Base-by-base conservation (phyloP, 2,797 vertebrate species). In the Crocodylus rhombifer region DNA sequence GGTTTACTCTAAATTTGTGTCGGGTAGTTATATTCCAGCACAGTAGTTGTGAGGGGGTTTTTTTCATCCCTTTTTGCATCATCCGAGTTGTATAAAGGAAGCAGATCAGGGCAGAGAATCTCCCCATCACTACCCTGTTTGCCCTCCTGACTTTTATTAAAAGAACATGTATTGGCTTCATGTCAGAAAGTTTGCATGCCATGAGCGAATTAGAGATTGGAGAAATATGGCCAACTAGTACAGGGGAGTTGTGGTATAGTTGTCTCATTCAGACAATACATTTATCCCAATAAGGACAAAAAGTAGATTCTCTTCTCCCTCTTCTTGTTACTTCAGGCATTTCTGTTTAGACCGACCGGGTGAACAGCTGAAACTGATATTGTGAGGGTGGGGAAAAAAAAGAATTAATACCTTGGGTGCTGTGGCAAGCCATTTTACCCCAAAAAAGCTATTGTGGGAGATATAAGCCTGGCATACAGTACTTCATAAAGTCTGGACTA, bases 381-480 rank as follows among this genome's bases (percentile, higher is more conserved):
- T 95, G 92, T 79, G 87, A 64, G 61, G 79, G 73, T 79, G 87
- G 67, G 61, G 78, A 73, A 85, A 75, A 86, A 89, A 90, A 86
- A 11, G 6, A 63, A 2, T 80, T 77, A 76, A 11, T 77, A n/a
- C 26, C 26, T 80, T 62, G 84, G 67, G 69, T 91, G 33, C 61
- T 51, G 1, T 23, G 65, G 14, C 51, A 83, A 77, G 3, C 65
- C 67, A 74, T 82, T 94, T 93, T 75, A 91, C 36, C 55, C 73
- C 85, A 94, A 91, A 65, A 21, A 75, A 73, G 61, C 85, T 85
- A 56, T 94, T 93, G 63, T 0, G 7, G 57, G 65, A 84, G 93
- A 79, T 5, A 63, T 83, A 91, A 62, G 90, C 73, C 13, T 42
- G 42, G 8, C 42, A 42, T 42, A 42, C 42, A 42, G 42, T 42